Percentiles rank a stretch among this genome's conserved stretches.
Evolutionary conservation across 2,113 vertebrate species (phyloP).

Genomic region (Cariama cristata): DNA sequence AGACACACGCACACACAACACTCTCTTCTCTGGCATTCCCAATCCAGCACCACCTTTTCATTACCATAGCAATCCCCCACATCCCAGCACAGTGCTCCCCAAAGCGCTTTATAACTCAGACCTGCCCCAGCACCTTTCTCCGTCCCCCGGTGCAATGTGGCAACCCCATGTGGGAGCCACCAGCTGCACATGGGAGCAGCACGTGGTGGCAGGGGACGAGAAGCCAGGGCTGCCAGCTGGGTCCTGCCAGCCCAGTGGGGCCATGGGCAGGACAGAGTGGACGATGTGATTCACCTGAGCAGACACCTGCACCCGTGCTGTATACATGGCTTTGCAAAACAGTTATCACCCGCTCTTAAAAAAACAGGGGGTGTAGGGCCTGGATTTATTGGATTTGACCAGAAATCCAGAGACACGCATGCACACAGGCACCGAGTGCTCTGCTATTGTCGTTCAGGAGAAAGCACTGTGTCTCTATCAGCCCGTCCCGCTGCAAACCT

Average conservation of each 20-base stretch:
- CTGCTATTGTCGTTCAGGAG: neutral
- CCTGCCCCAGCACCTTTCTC: too few relatives aligned
- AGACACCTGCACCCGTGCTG: neutral
- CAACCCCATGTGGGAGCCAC: neutral
- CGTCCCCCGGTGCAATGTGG: rapidly evolving
- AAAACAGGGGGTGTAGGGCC: neutral
- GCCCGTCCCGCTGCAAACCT: neutral
- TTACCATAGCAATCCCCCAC: neutral
- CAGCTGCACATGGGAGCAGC: rapidly evolving
- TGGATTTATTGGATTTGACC: neutral
- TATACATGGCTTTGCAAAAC: neutral
- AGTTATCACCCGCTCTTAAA: neutral
- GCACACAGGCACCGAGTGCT: neutral
- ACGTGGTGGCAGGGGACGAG: neutral
- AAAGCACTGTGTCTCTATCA: neutral
- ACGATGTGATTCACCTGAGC: neutral
- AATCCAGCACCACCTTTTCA: neutral
- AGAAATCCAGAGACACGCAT: neutral
- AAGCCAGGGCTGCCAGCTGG: rapidly evolving
- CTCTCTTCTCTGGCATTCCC: neutral
- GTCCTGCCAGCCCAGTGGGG: neutral
- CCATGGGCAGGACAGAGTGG: neutral
- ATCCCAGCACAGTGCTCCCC: neutral
- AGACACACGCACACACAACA: rapidly evolving
- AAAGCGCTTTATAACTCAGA: neutral